A percentile compares a stretch with the other conserved stretches of the same genome.
These are phyloP conservation scores for Dipus sagitta DNA, from an alignment of 2,797 vertebrate species.

Conservation along the genomic window DNA sequence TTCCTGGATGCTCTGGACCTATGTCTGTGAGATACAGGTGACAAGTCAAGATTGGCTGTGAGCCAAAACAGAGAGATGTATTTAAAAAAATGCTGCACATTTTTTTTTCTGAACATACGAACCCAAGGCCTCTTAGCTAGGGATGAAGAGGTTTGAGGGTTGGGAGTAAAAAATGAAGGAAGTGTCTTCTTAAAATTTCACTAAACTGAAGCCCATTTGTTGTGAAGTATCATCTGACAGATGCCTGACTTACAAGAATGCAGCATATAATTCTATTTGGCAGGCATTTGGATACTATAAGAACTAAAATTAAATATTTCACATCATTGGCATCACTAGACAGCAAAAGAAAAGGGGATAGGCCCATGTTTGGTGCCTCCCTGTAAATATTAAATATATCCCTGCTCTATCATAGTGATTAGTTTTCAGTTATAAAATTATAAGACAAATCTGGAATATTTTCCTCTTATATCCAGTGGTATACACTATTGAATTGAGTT, in stretches of 20 bases:
- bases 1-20: slow-evolving; percentile 7
- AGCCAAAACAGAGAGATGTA: slow-evolving; percentile 10
- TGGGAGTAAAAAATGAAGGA: slow-evolving; percentile 63
- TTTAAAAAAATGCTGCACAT: slow-evolving; percentile 30
- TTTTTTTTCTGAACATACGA: slow-evolving; percentile 44
- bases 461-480: neutral
- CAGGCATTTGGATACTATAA: slow-evolving; percentile 29
- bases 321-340: neutral
- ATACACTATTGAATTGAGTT: neutral
- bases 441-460: slow-evolving; percentile 26
- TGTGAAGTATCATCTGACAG: neutral
- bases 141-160: slow-evolving; percentile 68
- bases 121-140: slow-evolving; percentile 59
- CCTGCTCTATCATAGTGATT: neutral
- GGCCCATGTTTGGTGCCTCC: neutral
- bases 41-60: slow-evolving; percentile 7
- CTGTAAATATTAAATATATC: neutral
- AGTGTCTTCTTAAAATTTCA: slow-evolving; percentile 51
- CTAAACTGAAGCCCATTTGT: slow-evolving; percentile 59
- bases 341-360: neutral
- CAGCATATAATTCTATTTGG: neutral
- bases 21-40: slow-evolving; percentile 25
- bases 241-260: neutral
- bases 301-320: slow-evolving; percentile 1
- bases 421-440: slow-evolving; percentile 23